A percentile compares a stretch with the other conserved stretches of the same genome.
These are phyloP conservation scores for Sitophilus oryzae DNA, from an alignment of 1,140 invertebrate species.

Conservation along the genomic window DNA sequence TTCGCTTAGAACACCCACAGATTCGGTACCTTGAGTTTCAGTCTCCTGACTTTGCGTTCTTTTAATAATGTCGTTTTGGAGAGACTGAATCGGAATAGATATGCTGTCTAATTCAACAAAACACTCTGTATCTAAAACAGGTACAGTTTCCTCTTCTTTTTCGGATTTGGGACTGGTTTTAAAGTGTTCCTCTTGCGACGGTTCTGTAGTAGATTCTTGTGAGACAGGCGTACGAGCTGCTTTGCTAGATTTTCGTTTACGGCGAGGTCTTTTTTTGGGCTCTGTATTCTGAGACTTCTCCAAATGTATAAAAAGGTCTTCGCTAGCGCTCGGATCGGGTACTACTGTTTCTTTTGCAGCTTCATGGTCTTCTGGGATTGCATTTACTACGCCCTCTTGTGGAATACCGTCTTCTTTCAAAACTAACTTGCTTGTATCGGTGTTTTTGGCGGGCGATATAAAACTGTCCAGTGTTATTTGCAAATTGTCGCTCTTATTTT, in stretches of 20 bases:
- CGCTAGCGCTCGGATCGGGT: background rate
- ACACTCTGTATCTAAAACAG: background rate
- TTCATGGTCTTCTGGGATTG: background rate
- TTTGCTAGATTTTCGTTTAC: background rate
- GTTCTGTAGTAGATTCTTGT: background rate
- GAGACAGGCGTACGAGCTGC: background rate
- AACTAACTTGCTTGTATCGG: background rate
- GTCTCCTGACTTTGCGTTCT: constrained; percentile 22
- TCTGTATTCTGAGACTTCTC: background rate
- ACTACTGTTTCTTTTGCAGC: background rate
- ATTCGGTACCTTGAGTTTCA: constrained; percentile 17
- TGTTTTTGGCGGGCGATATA: background rate
- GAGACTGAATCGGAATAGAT: background rate
- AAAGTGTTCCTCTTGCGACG: background rate
- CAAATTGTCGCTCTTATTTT: background rate
- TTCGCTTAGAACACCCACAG: background rate
- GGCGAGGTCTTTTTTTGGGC: too few species aligned
- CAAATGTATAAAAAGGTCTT: background rate
- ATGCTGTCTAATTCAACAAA: too few species aligned
- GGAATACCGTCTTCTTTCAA: background rate
- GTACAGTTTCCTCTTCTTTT: background rate
- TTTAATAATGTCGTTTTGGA: background rate
- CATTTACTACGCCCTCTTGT: background rate
- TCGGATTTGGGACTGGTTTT: background rate
- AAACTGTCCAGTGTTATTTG: too few species aligned